phyloP scores from a whole-genome alignment of 2,888 invertebrate genomes.

The Lysandra coridon region DNA sequence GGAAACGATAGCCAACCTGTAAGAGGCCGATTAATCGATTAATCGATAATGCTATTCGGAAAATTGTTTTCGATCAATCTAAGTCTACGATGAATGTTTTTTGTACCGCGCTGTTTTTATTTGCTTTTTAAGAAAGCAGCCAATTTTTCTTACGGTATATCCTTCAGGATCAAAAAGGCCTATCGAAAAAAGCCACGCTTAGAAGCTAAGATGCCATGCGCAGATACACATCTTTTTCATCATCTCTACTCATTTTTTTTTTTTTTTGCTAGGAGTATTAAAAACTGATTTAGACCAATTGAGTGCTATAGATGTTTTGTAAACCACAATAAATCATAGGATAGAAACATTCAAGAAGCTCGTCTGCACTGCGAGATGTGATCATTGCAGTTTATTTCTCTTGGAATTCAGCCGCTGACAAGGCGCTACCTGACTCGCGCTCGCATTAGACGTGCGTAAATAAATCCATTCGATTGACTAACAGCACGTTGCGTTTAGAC shows the following conservation, averaged over 20 bases:
- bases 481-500: slow-evolving; percentile 60
- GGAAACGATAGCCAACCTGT: background rate
- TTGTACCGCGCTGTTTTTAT: background rate
- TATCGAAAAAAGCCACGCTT: no score
- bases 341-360: no score
- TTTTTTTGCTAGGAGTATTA: no score
- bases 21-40: slow-evolving; percentile 22
- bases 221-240: no score
- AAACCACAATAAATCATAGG: no score
- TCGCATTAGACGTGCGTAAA: slow-evolving; percentile 72
- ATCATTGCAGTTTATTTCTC: slow-evolving; percentile 16
- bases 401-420: slow-evolving; percentile 54
- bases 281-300: no score
- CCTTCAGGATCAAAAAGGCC: no score
- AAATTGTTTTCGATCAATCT: background rate
- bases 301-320: no score
- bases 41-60: background rate
- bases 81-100: background rate
- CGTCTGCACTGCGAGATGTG: background rate
- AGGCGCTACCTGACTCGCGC: slow-evolving; percentile 69
- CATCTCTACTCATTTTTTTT: no score
- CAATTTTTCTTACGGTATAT: no score
- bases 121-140: background rate
- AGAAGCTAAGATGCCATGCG: no score
- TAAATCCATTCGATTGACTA: slow-evolving; percentile 67